Evolutionary conservation across 2,797 vertebrate species (phyloP).

Genomic region (Aselliscus stoliczkanus): DNA sequence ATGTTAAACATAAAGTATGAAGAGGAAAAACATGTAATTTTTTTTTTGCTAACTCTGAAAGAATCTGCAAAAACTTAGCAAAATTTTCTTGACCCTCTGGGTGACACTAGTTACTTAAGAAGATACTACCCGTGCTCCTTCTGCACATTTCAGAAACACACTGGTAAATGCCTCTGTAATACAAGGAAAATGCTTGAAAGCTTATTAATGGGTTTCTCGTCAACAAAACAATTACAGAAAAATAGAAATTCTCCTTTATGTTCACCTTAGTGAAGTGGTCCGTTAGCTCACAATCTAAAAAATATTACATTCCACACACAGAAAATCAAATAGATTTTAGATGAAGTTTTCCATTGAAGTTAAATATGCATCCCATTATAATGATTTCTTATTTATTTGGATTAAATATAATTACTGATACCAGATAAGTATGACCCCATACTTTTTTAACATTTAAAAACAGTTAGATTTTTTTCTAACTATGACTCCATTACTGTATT

Average conservation of each 20-base stretch:
- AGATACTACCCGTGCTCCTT: neutral
- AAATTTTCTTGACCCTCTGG: neutral
- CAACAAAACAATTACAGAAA: neutral
- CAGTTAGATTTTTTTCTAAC: neutral
- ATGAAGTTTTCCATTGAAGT: neutral
- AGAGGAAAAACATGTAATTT: neutral
- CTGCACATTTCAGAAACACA: neutral
- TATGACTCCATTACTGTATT: neutral
- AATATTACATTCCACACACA: neutral
- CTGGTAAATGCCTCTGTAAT: neutral
- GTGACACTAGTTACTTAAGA: neutral
- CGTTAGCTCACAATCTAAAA: neutral
- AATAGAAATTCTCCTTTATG: neutral
- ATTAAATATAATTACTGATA: neutral
- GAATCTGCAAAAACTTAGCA: neutral
- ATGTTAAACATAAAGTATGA: neutral
- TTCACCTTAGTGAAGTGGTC: neutral
- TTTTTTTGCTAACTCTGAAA: constrained; percentile 27
- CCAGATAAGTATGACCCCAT: neutral
- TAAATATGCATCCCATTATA: neutral
- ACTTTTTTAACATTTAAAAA: neutral
- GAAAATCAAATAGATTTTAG: neutral
- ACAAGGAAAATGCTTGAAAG: neutral
- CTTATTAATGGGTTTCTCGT: neutral
- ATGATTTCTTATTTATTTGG: neutral